Base-by-base conservation (phyloP, 1,140 invertebrate genomes). In the Macrotrachela quadricornifera region DNA sequence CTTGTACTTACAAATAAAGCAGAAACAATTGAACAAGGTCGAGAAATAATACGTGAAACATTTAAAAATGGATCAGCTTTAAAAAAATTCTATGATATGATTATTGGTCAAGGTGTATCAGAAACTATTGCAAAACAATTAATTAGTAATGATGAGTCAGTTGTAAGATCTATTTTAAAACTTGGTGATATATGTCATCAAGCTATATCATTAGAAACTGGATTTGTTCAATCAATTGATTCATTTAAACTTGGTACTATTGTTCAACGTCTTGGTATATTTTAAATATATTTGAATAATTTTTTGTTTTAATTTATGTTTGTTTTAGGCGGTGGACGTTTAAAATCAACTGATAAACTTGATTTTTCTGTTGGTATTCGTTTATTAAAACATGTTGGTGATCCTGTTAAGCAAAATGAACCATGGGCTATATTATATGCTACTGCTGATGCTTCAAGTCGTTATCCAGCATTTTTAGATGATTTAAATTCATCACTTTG, bases 1-100 rank as follows among this genome's bases (percentile, higher is more conserved):
- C 37, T 53, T 16, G 44, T 43, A 18, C 38, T 39, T 36, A 38
- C 44, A 1, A 41, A 48, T 14, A 40, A 30, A 40, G 43, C 16
- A 14, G 40, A 53, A 30, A 53, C 51, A 11, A 40, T 53, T 30
- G 37, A 16, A 46, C n/a, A 53, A 47, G 51, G 51, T 1, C 44
- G 21, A 0, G 18, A 53, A 40, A 40, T 46, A 12, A 39, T 53
- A 9, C 15, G 36, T 10, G 51, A 46, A 39, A 53, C 46, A 17
- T n/a, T 53, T 14, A 46, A 48, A 30, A 53, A 53, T 48, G 51
- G 51, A 11, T 44, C 46, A 13, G 51, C 51, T 21, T 53, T 53
- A 36, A 38, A 15, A 40, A 53, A 53, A 17, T 53, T 53, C 42
- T 40, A 42, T 13, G n/a, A 53, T 12, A 53, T 53, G 51, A 36